A percentile compares a stretch with the other conserved stretches of the same genome.
Conservation (phyloP, 2,113 vertebrate species). For the Psophia crepitans region DNA sequence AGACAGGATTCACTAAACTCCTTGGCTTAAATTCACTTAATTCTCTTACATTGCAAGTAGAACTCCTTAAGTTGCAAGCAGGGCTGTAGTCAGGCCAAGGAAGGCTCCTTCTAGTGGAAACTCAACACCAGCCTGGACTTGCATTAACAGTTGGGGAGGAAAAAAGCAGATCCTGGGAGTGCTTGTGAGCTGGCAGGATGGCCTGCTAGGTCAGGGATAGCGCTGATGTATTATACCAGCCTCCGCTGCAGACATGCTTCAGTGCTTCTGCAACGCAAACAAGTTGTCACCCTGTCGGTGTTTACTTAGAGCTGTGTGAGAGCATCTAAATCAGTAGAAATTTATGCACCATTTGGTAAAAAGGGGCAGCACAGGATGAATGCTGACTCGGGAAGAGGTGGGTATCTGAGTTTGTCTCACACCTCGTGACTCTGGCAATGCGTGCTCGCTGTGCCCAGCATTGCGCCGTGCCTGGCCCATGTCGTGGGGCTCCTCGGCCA, state of each 20-base stretch:
- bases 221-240: not conserved
- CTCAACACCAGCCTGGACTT: not conserved
- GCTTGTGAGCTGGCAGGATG: not conserved
- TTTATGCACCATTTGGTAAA: not conserved
- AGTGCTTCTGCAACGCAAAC: not conserved
- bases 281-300: not conserved
- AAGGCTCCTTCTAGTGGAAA: not conserved
- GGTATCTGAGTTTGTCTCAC: not conserved
- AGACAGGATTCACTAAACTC: not conserved
- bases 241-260: not conserved
- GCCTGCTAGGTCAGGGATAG: not conserved
- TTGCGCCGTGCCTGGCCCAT: fast-evolving
- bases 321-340: not conserved
- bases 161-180: not conserved
- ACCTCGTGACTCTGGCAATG: fast-evolving
- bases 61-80: not conserved
- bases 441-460: fast-evolving
- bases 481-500: not conserved
- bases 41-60: not conserved
- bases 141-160: fast-evolving
- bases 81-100: not conserved
- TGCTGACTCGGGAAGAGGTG: not conserved
- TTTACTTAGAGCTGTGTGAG: not conserved
- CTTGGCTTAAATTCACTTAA: not conserved
- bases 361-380: not conserved